Evolutionary conservation across 2,113 vertebrate genomes (phyloP), one percentile per base, ranked within the genome.

Genomic region (Eurystomus gularis): DNA sequence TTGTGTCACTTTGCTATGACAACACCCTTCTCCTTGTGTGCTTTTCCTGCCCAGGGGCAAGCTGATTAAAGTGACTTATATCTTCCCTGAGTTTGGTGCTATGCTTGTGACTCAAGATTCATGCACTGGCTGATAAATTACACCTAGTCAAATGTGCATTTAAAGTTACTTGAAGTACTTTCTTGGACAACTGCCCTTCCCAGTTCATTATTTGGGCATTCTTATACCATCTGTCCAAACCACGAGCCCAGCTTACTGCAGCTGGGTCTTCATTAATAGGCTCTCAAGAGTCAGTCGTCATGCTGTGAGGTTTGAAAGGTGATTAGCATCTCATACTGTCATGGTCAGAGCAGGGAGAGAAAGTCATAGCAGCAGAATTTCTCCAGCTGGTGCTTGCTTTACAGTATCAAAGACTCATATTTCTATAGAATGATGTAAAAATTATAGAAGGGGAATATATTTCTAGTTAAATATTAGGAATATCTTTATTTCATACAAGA

Each of bases 141-240:
- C 57, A 84, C 42, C 0, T 0, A 82, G 64, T 75, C 60, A 84
- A 78, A 95, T 64, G 60, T 35, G 20, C 83, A 48, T 81, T 86
- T 92, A 60, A 84, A 95, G 72, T 91, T 96, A 62, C 72, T 75
- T 86, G 60, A 91, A 94, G 65, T 55, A 81, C 46, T 94, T 92
- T 68, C 35, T 95, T 94, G 88, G 93, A 89, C 72, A 95, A 75
- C n/a, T 87, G 80, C 89, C 83, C 89, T 94, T 93, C 65, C 88
- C 58, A 82, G 60, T 78, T 86, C 69, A 83, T 89, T 94, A 93
- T 94, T 16, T 94, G 83, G 91, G 86, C 54, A 84, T 86, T 71
- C 77, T 86, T 13, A 2, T 71, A 89, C 93, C 93, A 94, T 89
- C 91, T 96, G 77, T 86, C 77, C 80, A 79, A 88, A 85, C 29